These are phyloP conservation scores for Contarinia nasturtii DNA, from an alignment of 1,140 invertebrate species.

Conservation along the genomic window DNA sequence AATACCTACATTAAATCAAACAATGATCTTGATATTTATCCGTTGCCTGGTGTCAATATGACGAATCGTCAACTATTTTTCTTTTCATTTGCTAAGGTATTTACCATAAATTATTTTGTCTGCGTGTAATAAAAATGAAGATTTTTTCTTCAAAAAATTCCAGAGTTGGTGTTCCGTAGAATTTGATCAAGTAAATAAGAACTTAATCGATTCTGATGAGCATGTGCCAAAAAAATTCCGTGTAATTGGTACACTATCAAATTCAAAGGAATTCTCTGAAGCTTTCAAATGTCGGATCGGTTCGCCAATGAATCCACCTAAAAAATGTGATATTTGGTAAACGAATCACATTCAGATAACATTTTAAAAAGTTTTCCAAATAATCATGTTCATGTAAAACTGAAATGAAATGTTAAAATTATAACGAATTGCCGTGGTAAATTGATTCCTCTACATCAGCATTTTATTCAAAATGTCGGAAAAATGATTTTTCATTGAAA, in stretches of 20 bases:
- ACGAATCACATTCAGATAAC: no score
- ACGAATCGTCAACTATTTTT: slow-evolving; percentile 84
- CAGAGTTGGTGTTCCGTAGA: slow-evolving; percentile 74
- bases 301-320: slow-evolving; percentile 70
- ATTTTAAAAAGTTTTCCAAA: no score
- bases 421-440: no score
- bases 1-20: slow-evolving; percentile 58
- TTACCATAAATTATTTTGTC: no score
- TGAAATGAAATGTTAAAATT: no score
- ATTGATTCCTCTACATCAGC: no score
- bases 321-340: slow-evolving; percentile 91
- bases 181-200: slow-evolving; percentile 52
- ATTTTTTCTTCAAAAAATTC: slow-evolving; percentile 1
- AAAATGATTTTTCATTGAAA: no score
- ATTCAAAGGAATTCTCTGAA: slow-evolving; percentile 70
- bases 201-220: slow-evolving; percentile 71
- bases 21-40: slow-evolving; percentile 30
- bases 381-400: no score
- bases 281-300: slow-evolving; percentile 64
- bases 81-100: slow-evolving; percentile 76
- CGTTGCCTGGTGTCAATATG: slow-evolving; percentile 61
- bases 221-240: slow-evolving; percentile 60
- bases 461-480: no score
- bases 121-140: no score
- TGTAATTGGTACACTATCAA: slow-evolving; percentile 78